Base-by-base conservation (phyloP, 2,888 invertebrate species). In the Catonia carolina region DNA sequence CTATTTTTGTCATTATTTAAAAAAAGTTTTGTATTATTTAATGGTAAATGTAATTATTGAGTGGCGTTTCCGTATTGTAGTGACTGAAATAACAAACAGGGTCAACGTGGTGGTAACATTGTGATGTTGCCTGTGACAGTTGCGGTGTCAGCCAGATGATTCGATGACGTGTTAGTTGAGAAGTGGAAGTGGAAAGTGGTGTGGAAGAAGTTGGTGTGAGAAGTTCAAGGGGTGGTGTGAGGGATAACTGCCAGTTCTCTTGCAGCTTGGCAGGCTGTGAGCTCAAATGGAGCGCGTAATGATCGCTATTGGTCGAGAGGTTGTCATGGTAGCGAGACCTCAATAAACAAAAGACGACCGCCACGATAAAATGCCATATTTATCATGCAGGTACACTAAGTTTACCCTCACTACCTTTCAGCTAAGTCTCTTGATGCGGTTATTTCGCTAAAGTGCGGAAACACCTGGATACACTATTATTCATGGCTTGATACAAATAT, bases 331-430 rank as follows among this genome's bases (percentile, higher is more conserved):
- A 49, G 51, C 56, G 22, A 42, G 42, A 45, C 56, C 56, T 51
- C 56, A 56, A 56, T 56, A 56, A 56, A 56, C 56, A 56, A 56
- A 56, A 56, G 50, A 53, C 53, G 27, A 27, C 53, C 53, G 42
- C 56, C 51, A 27, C 27, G 35, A 42, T 51, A 56, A 50, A 56
- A 56, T 56, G 56, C 45, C 51, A 42, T 50, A 51, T 56, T 56
- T 51, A 56, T 56, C 42, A 45, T 45, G 33, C 51, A 33, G 27
- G 8, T 33, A 17, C 53, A 15, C 53, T 23, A 12, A n/a, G 20
- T 31, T 6, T 18, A 17, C 45, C 51, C 12, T 22, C n/a, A 23
- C 14, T 22, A 8, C 36, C 35, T 6, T n/a, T 6, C 36, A 17
- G 5, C 20, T 17, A 51, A 48, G 23, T 23, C n/a, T 27, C n/a